Base-by-base conservation (phyloP, 2,888 invertebrate species). In the Sympetrum striolatum region DNA sequence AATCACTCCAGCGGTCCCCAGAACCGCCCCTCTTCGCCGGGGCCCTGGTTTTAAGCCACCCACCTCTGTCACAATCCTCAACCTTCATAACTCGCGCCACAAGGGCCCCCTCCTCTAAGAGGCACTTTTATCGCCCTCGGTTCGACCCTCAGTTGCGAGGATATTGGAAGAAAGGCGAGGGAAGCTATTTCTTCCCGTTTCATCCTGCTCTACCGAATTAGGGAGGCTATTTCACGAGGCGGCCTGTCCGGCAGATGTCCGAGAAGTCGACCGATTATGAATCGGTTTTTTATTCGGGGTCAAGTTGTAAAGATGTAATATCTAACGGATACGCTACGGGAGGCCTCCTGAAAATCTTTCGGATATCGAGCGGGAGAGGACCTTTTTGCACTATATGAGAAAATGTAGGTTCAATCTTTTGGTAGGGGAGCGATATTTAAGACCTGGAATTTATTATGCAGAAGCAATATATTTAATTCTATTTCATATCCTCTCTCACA, bases 1-100 rank as follows among this genome's bases (percentile, higher is more conserved):
- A 86, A 86, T 60, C 37, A 86, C 86, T 86, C 86, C 86, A 86
- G 60, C 86, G 37, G 60, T 39, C 60, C 82, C 82, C 82, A 25
- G 58, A 58, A 82, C 58, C 82, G 82, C 82, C 82, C 82, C 35
- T 14, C 31, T 6, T 8, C 6, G 31, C 48, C 53, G 14, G 18
- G 15, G 22, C 60, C 86, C 60, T 3, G 22, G 86, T 37, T 86
- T 64, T 60, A 86, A 86, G 86, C 86, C 60, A 60, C 82, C 48
- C 53, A 25, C 82, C 82, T 82, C 82, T 25, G 58, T 60, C 86
- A 12, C 37, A n/a, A n/a, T n/a, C n/a, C 86, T 60, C 60, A 86
- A 64, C 86, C 86, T 86, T 60, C 86, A 60, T 86, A 86, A 86
- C 86, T 60, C 86, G 86, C 58, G n/a, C 86, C 64, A 6, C 15